These are phyloP conservation scores for Eubucco bourcierii DNA, from an alignment of 2,113 vertebrate species.

Conservation along the genomic window DNA sequence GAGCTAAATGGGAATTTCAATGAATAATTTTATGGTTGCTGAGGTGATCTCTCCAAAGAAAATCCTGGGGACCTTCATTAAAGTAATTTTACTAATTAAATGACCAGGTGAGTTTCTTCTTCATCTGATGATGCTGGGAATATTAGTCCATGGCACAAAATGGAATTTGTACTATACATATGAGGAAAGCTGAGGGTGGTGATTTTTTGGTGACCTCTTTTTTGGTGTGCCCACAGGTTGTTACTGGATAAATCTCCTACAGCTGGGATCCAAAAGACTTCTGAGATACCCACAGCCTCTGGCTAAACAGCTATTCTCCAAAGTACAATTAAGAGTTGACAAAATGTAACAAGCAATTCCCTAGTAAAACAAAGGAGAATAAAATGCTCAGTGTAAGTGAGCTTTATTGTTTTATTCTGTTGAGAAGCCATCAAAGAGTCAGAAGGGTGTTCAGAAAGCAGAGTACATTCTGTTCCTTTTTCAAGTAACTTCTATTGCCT, in stretches of 20 bases:
- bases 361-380: not conserved
- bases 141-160: not conserved
- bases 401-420: slow-evolving; percentile 1
- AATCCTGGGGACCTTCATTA: not conserved
- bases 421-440: slow-evolving; percentile 11
- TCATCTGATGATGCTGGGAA: not conserved
- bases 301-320: not conserved
- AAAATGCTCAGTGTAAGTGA: not conserved
- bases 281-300: not conserved
- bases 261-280: not conserved
- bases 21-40: not conserved
- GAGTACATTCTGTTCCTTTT: slow-evolving; percentile 54
- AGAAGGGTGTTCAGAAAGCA: slow-evolving; percentile 4
- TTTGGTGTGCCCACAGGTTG: not conserved
- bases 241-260: not conserved
- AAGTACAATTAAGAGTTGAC: not conserved
- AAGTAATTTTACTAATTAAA: not conserved
- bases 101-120: not conserved
- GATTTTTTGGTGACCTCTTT: not conserved
- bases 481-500: slow-evolving; percentile 43
- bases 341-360: not conserved
- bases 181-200: not conserved
- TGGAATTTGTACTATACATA: not conserved
- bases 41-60: not conserved
- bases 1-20: not conserved